These are phyloP conservation scores for Odontocolon sp. DNA, from an alignment of 2,888 invertebrate genomes.

Conservation along the genomic window DNA sequence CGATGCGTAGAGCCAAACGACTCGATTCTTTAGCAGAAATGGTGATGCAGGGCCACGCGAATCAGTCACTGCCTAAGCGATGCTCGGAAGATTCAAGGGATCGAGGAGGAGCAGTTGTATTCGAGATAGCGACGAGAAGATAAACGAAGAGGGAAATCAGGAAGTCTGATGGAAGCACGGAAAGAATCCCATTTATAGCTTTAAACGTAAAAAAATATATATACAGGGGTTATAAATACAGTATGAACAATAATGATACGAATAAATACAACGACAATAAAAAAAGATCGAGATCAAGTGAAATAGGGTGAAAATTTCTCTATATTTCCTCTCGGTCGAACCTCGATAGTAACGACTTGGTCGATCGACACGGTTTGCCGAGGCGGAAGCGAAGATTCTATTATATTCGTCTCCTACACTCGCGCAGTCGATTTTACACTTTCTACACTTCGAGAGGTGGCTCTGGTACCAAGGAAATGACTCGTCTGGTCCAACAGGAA, in stretches of 20 bases:
- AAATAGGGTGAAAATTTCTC: conserved; percentile 6
- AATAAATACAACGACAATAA: background rate
- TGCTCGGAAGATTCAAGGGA: background rate
- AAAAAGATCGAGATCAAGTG: conserved; percentile 9
- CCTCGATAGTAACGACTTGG: conserved; percentile 53
- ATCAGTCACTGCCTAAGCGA: conserved; percentile 9
- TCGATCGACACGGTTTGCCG: conserved; percentile 54
- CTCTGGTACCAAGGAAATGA: conserved; percentile 18
- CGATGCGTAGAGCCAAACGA: conserved; percentile 63
- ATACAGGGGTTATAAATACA: background rate
- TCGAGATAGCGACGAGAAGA: background rate
- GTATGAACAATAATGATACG: background rate
- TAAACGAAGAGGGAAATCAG: background rate
- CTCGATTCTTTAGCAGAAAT: conserved; percentile 6
- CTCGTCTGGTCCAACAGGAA: conserved; percentile 36
- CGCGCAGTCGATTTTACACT: background rate
- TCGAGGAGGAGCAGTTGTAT: background rate
- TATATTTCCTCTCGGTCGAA: conserved; percentile 38
- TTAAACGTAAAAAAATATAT: background rate
- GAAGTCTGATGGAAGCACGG: background rate
- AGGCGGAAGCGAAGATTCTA: conserved; percentile 51
- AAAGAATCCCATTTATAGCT: background rate
- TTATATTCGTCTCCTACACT: conserved; percentile 42
- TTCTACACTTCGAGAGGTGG: background rate
- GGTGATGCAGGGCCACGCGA: background rate